Conservation (phyloP, 1,140 invertebrate species). For the Atopsyche davidsoni region DNA sequence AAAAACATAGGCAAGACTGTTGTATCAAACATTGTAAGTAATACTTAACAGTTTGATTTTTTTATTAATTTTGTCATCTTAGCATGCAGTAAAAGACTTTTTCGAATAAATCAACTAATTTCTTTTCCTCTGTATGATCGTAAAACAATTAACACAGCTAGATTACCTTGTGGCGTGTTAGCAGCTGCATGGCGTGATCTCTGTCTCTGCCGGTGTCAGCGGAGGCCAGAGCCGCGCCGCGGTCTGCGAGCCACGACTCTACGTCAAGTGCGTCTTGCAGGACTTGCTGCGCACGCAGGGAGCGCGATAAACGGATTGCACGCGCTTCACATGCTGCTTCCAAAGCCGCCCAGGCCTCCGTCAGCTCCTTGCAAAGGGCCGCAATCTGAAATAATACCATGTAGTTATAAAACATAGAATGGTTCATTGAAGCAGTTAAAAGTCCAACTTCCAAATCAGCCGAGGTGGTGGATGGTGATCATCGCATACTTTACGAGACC, state of each 20-base stretch:
- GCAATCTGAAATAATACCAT: constrained; percentile 46
- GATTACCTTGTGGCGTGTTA: constrained; percentile 88
- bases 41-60: no score
- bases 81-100: no score
- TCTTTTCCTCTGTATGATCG: no score
- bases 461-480: no score
- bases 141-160: no score
- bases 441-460: no score
- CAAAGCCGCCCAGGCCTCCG: constrained; percentile 64
- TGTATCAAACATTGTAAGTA: no score
- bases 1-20: no score
- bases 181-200: constrained; percentile 80
- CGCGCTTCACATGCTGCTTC: constrained; percentile 63
- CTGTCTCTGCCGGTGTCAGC: constrained; percentile 83
- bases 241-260: constrained; percentile 88
- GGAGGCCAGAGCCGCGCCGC: constrained; percentile 71
- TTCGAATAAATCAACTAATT: no score
- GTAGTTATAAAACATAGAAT: not conserved
- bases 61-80: no score
- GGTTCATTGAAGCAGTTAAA: no score
- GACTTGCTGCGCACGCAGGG: constrained; percentile 83
- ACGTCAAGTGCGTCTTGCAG: constrained; percentile 87
- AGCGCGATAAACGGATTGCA: constrained; percentile 73
- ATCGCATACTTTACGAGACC: no score
- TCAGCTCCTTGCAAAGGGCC: constrained; percentile 58